Evolutionary conservation across 2,113 vertebrate species (phyloP), one percentile per base, ranked within the genome.

Genomic region (Chitala chitala): DNA sequence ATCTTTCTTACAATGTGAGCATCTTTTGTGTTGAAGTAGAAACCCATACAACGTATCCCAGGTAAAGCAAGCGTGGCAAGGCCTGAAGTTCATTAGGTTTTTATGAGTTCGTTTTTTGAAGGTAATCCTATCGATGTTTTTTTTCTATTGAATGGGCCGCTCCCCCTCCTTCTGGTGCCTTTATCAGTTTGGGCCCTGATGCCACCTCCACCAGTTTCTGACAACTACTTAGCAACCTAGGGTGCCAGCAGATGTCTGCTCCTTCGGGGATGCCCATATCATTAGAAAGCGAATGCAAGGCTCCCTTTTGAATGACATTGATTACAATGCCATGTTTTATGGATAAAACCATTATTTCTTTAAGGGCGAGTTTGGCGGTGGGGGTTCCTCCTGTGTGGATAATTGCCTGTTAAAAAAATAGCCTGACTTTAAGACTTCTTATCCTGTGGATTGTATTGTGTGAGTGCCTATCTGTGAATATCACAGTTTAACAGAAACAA

Each of bases 121-220:
- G 29, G 44, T 73, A 64, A 73, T 58, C 72, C 72, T 50, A 64
- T 51, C 20, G 58, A 61, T 73, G 46, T 42, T 42, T 73, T 61
- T 63, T 72, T 13, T 58, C 72, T 73, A 58, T 84, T 78, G 69
- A 74, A 75, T 79, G 72, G 70, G 77, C 78, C 79, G 78, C 81
- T 79, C 73, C 77, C 81, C 64, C 50, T 61, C 82, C 77, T 76
- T 58, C 40, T 71, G 13, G 50, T 69, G 73, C 46, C 72, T 72
- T 73, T 56, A 77, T 70, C 75, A 61, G 75, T 74, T 74, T 81
- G 80, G 78, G 79, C 72, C 73, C 81, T 75, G 77, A 75, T 81
- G 78, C 78, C 78, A 79, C 79, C 78, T 80, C 64, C 64, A 77
- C 78, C 76, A 56, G 56, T 66, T 69, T 72, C 73, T 77, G 70